Conservation (phyloP, 2,113 vertebrate genomes). For the Fregetta grallaria region DNA sequence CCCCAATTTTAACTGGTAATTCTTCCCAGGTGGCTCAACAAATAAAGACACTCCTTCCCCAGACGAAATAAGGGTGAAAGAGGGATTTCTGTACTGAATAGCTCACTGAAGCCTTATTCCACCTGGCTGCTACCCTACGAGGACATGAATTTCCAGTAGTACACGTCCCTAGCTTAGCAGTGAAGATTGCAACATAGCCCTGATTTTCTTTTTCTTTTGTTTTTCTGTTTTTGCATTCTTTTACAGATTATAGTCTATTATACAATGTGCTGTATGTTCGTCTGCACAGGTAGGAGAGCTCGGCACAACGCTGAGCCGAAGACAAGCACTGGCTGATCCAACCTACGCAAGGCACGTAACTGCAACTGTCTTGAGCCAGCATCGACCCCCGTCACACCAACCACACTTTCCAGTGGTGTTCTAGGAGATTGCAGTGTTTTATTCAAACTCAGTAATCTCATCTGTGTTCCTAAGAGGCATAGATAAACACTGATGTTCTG, state of each 20-base stretch:
- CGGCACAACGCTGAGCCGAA: fast-evolving
- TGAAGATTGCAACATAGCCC: background rate
- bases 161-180: background rate
- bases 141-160: background rate
- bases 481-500: background rate
- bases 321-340: background rate
- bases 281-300: background rate
- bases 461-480: background rate
- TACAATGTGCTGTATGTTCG: fast-evolving
- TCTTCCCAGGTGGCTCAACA: background rate
- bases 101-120: no score
- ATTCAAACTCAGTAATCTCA: background rate
- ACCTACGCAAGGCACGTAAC: background rate
- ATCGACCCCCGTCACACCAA: fast-evolving
- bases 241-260: no score
- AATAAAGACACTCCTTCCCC: background rate
- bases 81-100: background rate
- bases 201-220: background rate
- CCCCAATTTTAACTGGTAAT: background rate
- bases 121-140: background rate
- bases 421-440: background rate
- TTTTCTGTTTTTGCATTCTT: background rate
- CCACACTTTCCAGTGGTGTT: background rate
- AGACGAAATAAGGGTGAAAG: background rate
- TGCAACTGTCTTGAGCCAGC: background rate